A percentile compares a stretch with the other conserved stretches of the same genome.
Conservation (phyloP, 2,113 vertebrate genomes). For the Siniperca knerii region DNA sequence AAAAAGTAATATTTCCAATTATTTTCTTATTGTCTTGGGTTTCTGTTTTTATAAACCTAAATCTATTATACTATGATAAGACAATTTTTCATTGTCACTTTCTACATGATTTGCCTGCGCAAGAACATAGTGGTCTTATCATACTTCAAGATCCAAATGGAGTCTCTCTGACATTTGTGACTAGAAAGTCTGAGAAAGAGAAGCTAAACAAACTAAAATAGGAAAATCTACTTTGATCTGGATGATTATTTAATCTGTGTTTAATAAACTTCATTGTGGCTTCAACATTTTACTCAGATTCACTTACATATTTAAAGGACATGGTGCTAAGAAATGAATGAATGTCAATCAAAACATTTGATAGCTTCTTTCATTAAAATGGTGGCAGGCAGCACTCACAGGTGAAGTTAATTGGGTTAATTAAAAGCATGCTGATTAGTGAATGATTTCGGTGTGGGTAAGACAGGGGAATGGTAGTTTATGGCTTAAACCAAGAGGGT, state of each 20-base stretch:
- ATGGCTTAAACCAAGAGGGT: neutral
- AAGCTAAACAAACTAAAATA: neutral
- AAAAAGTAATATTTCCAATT: neutral
- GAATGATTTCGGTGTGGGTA: neutral
- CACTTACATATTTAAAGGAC: neutral
- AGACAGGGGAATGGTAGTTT: neutral
- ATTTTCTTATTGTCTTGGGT: neutral
- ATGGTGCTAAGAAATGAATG: neutral
- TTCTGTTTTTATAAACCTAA: neutral
- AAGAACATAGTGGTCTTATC: neutral
- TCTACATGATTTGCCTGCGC: neutral
- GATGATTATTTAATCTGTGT: neutral
- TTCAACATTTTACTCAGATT: neutral
- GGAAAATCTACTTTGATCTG: neutral
- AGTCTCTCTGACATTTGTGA: neutral
- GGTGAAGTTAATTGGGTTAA: conserved; percentile 11
- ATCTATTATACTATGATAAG: neutral
- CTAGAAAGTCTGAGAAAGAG: neutral
- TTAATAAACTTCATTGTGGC: neutral
- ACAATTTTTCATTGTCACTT: neutral
- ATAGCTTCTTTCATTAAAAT: neutral
- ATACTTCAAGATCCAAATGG: neutral
- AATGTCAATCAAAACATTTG: conserved; percentile 6
- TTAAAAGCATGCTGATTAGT: conserved; percentile 1
- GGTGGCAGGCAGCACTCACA: conserved; percentile 1